Evolutionary conservation across 2,888 invertebrate species (phyloP).

Genomic region (Exephanes ischioxanthus): DNA sequence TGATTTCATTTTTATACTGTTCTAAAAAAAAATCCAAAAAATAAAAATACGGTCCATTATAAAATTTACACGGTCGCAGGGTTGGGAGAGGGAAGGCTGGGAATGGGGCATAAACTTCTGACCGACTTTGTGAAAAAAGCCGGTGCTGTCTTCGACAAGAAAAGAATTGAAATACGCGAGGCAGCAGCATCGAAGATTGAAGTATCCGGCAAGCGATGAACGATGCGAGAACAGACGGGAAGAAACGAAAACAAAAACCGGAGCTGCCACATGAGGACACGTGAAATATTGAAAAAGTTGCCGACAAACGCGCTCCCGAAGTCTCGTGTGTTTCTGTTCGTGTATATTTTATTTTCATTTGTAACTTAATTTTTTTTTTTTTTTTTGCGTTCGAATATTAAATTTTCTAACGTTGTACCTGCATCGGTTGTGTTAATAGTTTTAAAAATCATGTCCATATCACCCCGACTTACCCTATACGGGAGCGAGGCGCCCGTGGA

Average conservation of each 20-base stretch:
- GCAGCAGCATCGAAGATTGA: neutral
- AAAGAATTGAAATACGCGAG: neutral
- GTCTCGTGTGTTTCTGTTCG: neutral
- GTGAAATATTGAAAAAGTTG: conserved; percentile 2
- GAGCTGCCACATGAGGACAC: neutral
- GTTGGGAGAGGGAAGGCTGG: neutral
- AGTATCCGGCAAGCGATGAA: neutral
- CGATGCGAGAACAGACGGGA: neutral
- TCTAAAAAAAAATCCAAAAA: neutral
- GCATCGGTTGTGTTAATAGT: no score
- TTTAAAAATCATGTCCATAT: no score
- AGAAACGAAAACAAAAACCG: neutral
- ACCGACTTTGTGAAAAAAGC: neutral
- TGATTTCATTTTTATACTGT: neutral
- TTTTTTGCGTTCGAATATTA: no score
- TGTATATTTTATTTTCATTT: neutral
- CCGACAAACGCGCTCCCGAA: neutral
- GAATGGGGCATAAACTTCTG: neutral
- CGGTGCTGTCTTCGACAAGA: neutral
- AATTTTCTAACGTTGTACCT: no score
- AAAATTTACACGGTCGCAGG: neutral
- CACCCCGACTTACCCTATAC: no score
- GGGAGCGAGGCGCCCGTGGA: no score
- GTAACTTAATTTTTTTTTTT: neutral
- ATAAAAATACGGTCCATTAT: neutral